These are phyloP conservation scores for Capitulum mitella DNA, from an alignment of 2,888 invertebrate species.

Conservation along the genomic window DNA sequence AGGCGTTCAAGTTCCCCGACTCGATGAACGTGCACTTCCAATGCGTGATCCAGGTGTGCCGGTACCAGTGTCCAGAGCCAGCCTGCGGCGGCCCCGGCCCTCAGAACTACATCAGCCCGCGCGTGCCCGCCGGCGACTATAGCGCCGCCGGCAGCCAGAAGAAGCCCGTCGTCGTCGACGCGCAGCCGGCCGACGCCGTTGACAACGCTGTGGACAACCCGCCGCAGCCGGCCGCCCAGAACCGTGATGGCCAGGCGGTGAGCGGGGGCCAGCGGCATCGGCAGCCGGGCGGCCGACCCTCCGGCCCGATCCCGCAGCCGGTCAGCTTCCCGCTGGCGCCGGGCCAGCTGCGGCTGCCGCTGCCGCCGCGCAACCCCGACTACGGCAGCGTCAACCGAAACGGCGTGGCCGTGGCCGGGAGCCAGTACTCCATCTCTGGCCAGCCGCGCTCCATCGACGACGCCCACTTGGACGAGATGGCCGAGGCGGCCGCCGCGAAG, in stretches of 20 bases:
- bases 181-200: slow-evolving; percentile 67
- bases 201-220: slow-evolving; percentile 63
- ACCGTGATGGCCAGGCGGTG: slow-evolving; percentile 53
- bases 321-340: slow-evolving; percentile 28
- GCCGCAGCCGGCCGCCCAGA: slow-evolving; percentile 32
- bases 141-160: slow-evolving; percentile 30
- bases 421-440: slow-evolving; percentile 60
- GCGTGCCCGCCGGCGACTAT: slow-evolving; percentile 28
- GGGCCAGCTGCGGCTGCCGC: slow-evolving; percentile 26
- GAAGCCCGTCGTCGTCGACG: slow-evolving; percentile 40
- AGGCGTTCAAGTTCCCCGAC: slow-evolving; percentile 93
- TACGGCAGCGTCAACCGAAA: slow-evolving; percentile 37
- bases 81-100: slow-evolving; percentile 55
- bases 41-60: slow-evolving; percentile 88
- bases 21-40: slow-evolving; percentile 97
- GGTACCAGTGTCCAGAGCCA: slow-evolving; percentile 87
- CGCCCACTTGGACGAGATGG: slow-evolving; percentile 54
- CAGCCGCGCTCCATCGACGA: slow-evolving; percentile 82
- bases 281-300: slow-evolving; percentile 1
- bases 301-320: slow-evolving; percentile 29
- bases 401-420: slow-evolving; percentile 49
- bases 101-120: not conserved
- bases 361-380: slow-evolving; percentile 4
- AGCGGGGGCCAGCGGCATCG: slow-evolving; percentile 57
- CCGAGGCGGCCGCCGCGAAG: slow-evolving; percentile 46